Evolutionary conservation across 2,113 vertebrate species (phyloP), one percentile per base, ranked within the genome.

Genomic region (Ramphastos sulfuratus): DNA sequence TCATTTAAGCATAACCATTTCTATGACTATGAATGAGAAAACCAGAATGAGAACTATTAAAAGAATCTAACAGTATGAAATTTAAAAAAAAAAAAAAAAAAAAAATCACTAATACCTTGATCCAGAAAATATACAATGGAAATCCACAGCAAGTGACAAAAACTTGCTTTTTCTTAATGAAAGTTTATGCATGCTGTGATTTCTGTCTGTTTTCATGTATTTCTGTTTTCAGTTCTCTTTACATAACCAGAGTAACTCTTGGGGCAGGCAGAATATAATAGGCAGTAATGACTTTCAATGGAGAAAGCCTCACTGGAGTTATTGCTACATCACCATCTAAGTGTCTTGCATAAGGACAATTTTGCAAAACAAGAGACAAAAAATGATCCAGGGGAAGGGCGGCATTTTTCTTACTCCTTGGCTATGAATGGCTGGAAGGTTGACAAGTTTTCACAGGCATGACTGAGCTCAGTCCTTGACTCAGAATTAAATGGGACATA

Each of bases 221-320:
- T 92, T 16, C 44, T 71, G 55, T 74, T 94, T 92, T 16, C 44
- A 74, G 55, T 74, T 94, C 69, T 85, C 75, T 85, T 64, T 67
- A 59, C 66, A 85, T 93, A 95, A 96, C 92, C 95, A 94, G 91
- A 93, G 63, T 75, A 95, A 78, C 74, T 96, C 92, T 96, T 44
- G 12, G 92, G 85, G 81, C 89, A 89, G 87, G 79, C 93, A 89
- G 83, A 92, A 87, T 73, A 72, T 87, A 96, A 96, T 87, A 74
- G 91, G 69, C 72, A 95, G 86, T 83, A 94, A 95, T 59, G 80
- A 84, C 78, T 96, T 97, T 1, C 23, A 85, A 86, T 31, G 69
- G 56, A 93, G 74, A 94, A 95, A 93, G 72, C 67, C 81, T 90
- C 82, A 67, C 85, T 86, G 52, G 61, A 87, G 78, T 77, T 85